phyloP scores from a whole-genome alignment of 2,797 vertebrate genomes.

The Tauraco hartlaubi region DNA sequence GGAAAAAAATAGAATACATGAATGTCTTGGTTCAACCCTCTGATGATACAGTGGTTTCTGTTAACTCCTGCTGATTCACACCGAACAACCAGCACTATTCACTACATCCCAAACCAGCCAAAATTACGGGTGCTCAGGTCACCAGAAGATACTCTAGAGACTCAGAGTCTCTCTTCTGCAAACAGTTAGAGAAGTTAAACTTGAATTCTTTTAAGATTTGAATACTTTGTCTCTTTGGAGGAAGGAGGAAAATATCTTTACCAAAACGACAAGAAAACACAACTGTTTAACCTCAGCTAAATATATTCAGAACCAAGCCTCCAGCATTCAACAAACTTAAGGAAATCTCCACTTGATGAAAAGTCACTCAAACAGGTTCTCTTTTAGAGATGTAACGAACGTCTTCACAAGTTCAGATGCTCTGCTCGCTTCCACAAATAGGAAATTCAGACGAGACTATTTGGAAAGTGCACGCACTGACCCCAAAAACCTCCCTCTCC shows the following conservation, averaged over 20 bases:
- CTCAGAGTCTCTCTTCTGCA: background rate
- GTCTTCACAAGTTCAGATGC: rapidly evolving
- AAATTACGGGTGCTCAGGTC: background rate
- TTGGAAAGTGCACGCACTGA: rapidly evolving
- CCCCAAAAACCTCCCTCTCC: background rate
- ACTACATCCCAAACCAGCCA: background rate
- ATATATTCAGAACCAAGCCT: background rate
- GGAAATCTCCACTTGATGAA: background rate
- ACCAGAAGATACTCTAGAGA: background rate
- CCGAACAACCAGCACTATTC: background rate
- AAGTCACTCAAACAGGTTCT: background rate
- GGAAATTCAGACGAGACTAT: background rate
- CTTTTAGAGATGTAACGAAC: background rate
- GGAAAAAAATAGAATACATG: background rate
- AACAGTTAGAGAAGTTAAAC: background rate
- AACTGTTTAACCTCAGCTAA: background rate
- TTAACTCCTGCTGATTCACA: background rate
- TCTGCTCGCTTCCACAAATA: background rate
- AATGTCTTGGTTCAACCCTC: background rate
- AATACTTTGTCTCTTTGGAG: background rate
- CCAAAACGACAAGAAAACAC: background rate
- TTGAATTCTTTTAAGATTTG: background rate
- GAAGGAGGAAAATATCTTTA: background rate
- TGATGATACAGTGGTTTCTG: background rate
- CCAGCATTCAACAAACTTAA: background rate